These are phyloP conservation scores for Drosophila greeni DNA, from an alignment of 2,888 invertebrate genomes.

Conservation along the genomic window DNA sequence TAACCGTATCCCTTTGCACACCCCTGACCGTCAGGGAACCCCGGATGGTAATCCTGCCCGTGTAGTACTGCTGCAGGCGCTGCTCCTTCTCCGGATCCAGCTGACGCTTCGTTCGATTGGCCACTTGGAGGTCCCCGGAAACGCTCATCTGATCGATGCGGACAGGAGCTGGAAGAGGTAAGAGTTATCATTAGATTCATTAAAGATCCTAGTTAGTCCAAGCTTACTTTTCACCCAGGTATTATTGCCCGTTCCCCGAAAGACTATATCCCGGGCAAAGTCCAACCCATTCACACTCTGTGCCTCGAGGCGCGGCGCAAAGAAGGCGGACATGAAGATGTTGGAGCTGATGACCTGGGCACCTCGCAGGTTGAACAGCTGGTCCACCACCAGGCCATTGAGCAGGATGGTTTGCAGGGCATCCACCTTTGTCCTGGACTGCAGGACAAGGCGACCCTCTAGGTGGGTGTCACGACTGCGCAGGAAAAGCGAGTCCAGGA, in stretches of 20 bases:
- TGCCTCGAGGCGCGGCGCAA: constrained; percentile 58
- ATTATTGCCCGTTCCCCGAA: constrained; percentile 54
- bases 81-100: constrained; percentile 18
- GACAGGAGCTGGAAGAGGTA: constrained; percentile 67
- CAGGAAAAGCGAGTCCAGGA: constrained; percentile 69
- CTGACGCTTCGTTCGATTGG: constrained; percentile 35
- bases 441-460: constrained; percentile 68
- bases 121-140: constrained; percentile 58
- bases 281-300: constrained; percentile 67
- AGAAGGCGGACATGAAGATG: constrained; percentile 68
- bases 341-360: constrained; percentile 70
- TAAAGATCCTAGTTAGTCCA: too few species aligned
- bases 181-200: neutral
- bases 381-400: constrained; percentile 63
- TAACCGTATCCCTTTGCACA: constrained; percentile 48
- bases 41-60: constrained; percentile 66
- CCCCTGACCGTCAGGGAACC: constrained; percentile 70
- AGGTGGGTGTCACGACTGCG: constrained; percentile 66
- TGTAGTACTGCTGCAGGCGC: constrained; percentile 70
- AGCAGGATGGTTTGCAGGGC: constrained; percentile 57
- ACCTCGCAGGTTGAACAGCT: constrained; percentile 69
- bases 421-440: constrained; percentile 54
- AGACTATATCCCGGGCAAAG: constrained; percentile 73
- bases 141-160: constrained; percentile 67
- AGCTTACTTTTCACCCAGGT: constrained; percentile 66